Percentiles rank a stretch among this genome's conserved stretches.
Conservation (phyloP, 2,113 vertebrate genomes). For the Brachionichthys hirsutus region DNA sequence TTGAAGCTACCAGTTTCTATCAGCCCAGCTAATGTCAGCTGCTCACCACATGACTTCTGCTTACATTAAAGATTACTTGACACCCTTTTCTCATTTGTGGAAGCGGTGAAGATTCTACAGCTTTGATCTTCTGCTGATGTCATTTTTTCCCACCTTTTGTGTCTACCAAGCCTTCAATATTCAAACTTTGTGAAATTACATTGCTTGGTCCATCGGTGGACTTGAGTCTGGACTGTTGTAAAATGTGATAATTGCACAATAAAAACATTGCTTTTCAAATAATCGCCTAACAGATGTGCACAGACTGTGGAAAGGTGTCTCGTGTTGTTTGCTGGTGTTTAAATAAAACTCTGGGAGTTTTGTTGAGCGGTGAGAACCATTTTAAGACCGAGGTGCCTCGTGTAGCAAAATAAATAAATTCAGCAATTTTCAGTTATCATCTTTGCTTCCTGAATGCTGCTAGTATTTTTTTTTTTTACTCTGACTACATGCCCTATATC, state of each 20-base stretch:
- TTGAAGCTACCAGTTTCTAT: constrained; percentile 65
- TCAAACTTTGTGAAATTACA: too few species aligned
- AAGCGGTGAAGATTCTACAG: background rate
- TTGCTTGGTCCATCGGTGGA: background rate
- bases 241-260: constrained; percentile 18
- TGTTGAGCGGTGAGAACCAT: background rate
- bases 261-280: constrained; percentile 1
- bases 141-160: background rate
- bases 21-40: constrained; percentile 49
- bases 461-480: too few species aligned
- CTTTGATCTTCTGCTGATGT: background rate
- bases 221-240: background rate
- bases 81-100: constrained; percentile 11
- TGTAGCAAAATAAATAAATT: too few species aligned
- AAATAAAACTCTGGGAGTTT: background rate
- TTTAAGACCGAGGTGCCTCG: too few species aligned
- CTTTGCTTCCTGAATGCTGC: too few species aligned
- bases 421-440: too few species aligned
- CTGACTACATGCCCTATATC: too few species aligned
- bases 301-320: constrained; percentile 5
- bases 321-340: too few species aligned
- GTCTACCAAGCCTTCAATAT: background rate
- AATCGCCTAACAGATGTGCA: background rate
- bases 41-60: constrained; percentile 54
- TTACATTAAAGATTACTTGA: constrained; percentile 34